Conservation (phyloP, 2,113 vertebrate species). For the Peromyscus maniculatus region DNA sequence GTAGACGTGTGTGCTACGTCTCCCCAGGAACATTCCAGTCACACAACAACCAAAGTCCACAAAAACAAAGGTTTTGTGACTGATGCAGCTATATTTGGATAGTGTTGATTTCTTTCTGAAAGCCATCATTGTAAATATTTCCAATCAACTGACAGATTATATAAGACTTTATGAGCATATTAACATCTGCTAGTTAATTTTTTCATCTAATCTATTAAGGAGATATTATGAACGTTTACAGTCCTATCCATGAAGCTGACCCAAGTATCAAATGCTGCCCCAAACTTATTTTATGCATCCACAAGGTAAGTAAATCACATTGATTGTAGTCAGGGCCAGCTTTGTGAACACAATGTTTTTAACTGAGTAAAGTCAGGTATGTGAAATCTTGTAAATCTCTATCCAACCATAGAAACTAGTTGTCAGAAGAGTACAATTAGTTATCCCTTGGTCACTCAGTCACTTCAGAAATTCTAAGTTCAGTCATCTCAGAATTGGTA, state of each 20-base stretch:
- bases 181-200: neutral
- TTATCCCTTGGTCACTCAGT: neutral
- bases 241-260: conserved; percentile 1
- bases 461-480: conserved; percentile 32
- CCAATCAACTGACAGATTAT: conserved; percentile 9
- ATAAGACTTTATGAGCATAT: conserved; percentile 33
- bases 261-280: neutral
- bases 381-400: neutral
- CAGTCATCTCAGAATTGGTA: neutral
- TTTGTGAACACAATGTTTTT: neutral
- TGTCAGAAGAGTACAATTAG: neutral
- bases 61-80: neutral
- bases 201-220: conserved; percentile 43
- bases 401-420: neutral
- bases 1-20: neutral
- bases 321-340: neutral
- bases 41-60: neutral
- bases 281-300: neutral
- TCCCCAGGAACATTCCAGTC: neutral
- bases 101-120: conserved; percentile 30
- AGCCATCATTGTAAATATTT: conserved; percentile 21
- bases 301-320: conserved; percentile 23
- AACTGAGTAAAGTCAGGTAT: conserved; percentile 17
- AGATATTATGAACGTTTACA: neutral
- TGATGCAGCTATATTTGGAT: neutral